phyloP scores from a whole-genome alignment of 1,140 invertebrate genomes.

The Atta texana region DNA sequence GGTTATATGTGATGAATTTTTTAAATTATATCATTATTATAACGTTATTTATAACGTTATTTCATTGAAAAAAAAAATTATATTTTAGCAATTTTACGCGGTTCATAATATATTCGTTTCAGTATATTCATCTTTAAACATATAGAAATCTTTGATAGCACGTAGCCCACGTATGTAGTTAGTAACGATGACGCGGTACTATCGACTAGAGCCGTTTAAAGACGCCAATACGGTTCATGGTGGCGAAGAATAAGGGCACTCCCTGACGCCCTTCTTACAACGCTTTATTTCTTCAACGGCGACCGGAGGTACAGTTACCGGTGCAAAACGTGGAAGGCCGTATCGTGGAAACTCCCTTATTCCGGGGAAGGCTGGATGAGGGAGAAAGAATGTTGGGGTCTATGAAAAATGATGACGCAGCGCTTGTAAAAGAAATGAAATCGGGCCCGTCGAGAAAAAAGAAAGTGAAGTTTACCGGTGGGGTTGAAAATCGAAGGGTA shows the following conservation, averaged over 20 bases:
- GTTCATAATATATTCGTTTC: constrained; percentile 24
- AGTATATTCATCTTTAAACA: constrained; percentile 47
- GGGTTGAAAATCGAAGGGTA: constrained; percentile 76
- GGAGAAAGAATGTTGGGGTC: constrained; percentile 73
- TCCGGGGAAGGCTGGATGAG: constrained; percentile 63
- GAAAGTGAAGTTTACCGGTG: constrained; percentile 64
- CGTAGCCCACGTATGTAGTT: constrained; percentile 57
- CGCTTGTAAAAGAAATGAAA: constrained; percentile 85
- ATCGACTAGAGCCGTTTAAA: constrained; percentile 69
- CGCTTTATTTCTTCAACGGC: constrained; percentile 42
- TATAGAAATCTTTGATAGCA: constrained; percentile 46
- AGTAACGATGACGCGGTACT: constrained; percentile 70
- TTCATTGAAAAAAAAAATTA: constrained; percentile 7
- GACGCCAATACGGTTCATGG: constrained; percentile 69
- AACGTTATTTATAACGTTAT: constrained; percentile 1
- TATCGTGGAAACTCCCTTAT: constrained; percentile 79
- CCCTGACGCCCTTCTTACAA: constrained; percentile 42
- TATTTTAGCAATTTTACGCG: constrained; percentile 39
- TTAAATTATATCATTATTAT: constrained; percentile 29
- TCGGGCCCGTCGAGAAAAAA: constrained; percentile 78
- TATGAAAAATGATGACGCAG: constrained; percentile 86
- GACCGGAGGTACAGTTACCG: constrained; percentile 49
- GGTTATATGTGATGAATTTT: constrained; percentile 5
- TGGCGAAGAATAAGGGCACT: constrained; percentile 70
- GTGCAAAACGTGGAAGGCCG: constrained; percentile 71